Evolutionary conservation across 1,140 invertebrate genomes (phyloP), one percentile per base, ranked within the genome.

Genomic region (Contarinia nasturtii): DNA sequence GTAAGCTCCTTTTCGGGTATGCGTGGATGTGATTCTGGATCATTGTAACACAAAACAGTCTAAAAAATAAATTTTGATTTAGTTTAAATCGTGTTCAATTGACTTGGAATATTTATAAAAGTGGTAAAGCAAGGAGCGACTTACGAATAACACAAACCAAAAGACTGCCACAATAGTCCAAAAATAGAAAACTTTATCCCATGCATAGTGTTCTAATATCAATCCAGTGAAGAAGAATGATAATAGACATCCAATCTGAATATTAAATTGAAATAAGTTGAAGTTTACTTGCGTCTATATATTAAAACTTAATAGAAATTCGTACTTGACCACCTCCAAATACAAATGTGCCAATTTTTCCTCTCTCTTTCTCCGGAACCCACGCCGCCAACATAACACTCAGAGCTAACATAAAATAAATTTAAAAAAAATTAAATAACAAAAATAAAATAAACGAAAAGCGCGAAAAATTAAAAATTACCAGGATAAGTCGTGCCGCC

Each of bases 141-240:
- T 66, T 59, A 75, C 70, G 74, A 80, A 86, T 41, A 81, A 55
- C 22, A 80, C 58, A 48, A 81, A 83, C 82, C 82, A 86, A 0
- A 82, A 45, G 2, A 82, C 65, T 8, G 79, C 80, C 0, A 82
- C 55, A 47, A 70, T 69, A 52, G 87, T 87, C 63, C 89, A 91
- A 11, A 87, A 70, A 58, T 88, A 88, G 61, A 87, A 89, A 0
- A 86, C 82, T 0, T 70, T 2, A 77, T 70, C 84, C 84, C 87
- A n/a, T 76, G 75, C 4, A 73, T 68, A 1, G 68, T 68, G 48
- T 77, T 80, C 65, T 15, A 84, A 70, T 2, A 84, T 67, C 7
- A 79, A 60, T 8, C 83, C 84, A 12, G 79, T 80, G 1, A 84
- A 48, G 0, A 75, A 70, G n/a, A 82, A 80, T 1, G 81, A 77